Evolutionary conservation across 2,113 vertebrate genomes (phyloP).

Genomic region (Cyprinus carpio): DNA sequence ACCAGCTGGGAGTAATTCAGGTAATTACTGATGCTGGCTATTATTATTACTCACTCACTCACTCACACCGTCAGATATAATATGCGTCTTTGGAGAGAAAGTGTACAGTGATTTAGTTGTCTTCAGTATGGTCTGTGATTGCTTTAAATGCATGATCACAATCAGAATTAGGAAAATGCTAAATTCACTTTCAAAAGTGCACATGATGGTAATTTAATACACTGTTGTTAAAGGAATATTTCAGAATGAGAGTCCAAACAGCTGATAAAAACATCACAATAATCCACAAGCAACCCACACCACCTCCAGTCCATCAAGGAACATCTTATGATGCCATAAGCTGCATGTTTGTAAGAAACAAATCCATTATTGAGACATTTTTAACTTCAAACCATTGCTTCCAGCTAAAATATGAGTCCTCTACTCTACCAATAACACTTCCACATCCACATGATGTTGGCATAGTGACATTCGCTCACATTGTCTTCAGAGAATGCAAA

Average conservation of each 20-base stretch:
- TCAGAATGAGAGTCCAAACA: no score
- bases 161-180: not conserved
- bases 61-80: no score
- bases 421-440: no score
- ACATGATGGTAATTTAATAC: not conserved
- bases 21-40: not conserved
- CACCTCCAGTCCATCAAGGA: no score
- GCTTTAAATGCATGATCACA: not conserved
- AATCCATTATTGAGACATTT: no score
- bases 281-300: no score
- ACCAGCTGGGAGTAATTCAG: conserved; percentile 8
- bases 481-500: not conserved
- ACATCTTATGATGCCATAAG: no score
- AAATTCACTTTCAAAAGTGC: not conserved
- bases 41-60: not conserved
- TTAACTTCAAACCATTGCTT: no score
- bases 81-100: not conserved
- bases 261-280: no score
- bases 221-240: not conserved
- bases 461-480: no score
- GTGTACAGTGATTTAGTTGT: not conserved
- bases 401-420: no score
- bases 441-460: not conserved
- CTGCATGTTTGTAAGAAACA: no score
- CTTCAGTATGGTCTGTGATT: not conserved